Percentiles rank a stretch among this genome's conserved stretches.
Evolutionary conservation across 2,797 vertebrate genomes (phyloP).

Genomic region (Glossophaga mutica): DNA sequence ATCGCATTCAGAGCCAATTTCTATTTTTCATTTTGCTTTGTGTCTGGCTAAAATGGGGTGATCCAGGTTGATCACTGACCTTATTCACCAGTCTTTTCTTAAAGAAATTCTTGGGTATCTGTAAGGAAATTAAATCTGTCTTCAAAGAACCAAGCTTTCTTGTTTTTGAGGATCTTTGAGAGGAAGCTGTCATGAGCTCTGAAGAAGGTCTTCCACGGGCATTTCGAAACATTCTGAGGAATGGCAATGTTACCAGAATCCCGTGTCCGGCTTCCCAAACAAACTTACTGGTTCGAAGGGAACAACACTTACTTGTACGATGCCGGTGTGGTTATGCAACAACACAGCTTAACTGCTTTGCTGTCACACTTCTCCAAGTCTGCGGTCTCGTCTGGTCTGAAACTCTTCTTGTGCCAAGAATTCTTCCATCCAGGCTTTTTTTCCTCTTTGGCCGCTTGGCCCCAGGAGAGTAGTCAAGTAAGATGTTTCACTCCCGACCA

Average conservation of each 20-base stretch:
- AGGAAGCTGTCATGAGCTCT: background rate
- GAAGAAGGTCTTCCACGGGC: background rate
- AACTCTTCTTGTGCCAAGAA: background rate
- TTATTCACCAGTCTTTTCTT: background rate
- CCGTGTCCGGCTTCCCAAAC: background rate
- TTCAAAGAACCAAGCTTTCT: conserved; percentile 10
- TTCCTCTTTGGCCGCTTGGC: background rate
- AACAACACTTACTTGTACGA: background rate
- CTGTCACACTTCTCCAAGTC: background rate
- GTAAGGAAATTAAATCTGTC: conserved; percentile 24
- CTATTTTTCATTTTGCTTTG: conserved; percentile 29
- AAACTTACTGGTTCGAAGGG: background rate
- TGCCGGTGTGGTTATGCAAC: conserved; percentile 31
- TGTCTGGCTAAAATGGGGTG: background rate
- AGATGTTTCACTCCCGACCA: background rate
- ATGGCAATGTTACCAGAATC: background rate
- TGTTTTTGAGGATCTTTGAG: background rate
- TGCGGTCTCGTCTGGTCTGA: background rate
- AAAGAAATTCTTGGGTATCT: conserved; percentile 9
- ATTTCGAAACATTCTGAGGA: background rate
- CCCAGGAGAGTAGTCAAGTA: background rate
- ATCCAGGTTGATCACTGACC: background rate
- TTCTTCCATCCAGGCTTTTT: background rate
- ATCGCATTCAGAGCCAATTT: background rate
- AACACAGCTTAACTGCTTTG: background rate